Evolutionary conservation across 2,113 vertebrate species (phyloP), one percentile per base, ranked within the genome.

Genomic region (Erythrolamprus reginae): DNA sequence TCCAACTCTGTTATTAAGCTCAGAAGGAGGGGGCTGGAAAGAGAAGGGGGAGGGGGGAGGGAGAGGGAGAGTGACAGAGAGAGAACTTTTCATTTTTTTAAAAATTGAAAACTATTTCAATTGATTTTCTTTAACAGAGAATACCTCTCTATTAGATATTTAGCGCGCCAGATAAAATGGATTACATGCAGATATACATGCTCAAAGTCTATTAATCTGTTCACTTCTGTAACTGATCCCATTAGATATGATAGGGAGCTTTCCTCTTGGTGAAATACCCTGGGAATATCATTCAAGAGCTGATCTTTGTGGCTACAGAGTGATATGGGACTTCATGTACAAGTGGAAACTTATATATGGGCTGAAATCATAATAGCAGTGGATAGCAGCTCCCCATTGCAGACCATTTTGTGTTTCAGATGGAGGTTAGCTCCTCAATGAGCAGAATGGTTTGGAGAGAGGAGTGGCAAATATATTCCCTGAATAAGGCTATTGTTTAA

Each of bases 61-160:
- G 53, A 23, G 21, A 2, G 53, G 8, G 19, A 7, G 53, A 23
- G n/a, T n/a, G n/a, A n/a, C n/a, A n/a, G 53, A 0, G 55, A 88
- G 24, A 85, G 88, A 88, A 52, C 92, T 95, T 90, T 90, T 47
- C 19, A 84, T 4, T 26, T 45, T 8, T 89, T 23, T 45, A 45
- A 95, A 94, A 94, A 88, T 51, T 88, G 92, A 92, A 90, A 82
- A 91, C 89, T 95, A 94, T 92, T 82, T 92, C 92, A 55, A 47
- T 50, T 8, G 61, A 38, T 19, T 92, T 33, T 8, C 90, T 88
- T 87, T 70, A 89, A 23, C 82, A 90, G 92, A 94, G 90, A 93
- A 84, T 51, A 12, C 5, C 93, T 89, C 90, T 93, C 92, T 94
- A 87, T 93, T 94, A 90, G 52, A 82, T 65, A 33, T 6, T 0